These are phyloP conservation scores for Malaclemys terrapin DNA, from an alignment of 2,113 vertebrate species.

Conservation along the genomic window DNA sequence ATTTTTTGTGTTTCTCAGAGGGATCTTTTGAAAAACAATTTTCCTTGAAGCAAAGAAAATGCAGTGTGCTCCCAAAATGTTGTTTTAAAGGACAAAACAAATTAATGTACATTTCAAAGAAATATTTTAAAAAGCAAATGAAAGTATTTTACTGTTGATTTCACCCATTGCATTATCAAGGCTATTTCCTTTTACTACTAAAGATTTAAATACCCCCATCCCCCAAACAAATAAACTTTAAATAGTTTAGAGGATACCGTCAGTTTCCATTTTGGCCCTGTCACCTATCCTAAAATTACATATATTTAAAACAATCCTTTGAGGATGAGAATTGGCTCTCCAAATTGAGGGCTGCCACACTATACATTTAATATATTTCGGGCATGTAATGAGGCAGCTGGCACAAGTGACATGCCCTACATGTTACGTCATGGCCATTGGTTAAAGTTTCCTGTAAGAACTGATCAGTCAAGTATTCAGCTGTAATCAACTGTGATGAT, in stretches of 20 bases:
- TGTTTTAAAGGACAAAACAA: not conserved
- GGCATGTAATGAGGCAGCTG: slow-evolving; percentile 32
- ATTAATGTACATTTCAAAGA: not conserved
- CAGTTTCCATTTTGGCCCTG: not conserved
- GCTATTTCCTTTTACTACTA: slow-evolving; percentile 23
- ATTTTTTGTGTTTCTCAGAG: slow-evolving; percentile 61
- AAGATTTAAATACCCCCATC: not conserved
- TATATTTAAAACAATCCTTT: not conserved
- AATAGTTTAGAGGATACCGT: not conserved
- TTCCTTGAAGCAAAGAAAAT: slow-evolving; percentile 57
- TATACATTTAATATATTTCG: slow-evolving; percentile 19
- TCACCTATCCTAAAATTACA: not conserved
- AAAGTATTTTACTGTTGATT: not conserved
- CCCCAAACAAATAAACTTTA: slow-evolving; percentile 12
- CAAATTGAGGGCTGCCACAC: not conserved
- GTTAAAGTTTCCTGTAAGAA: slow-evolving; percentile 52
- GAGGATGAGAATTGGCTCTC: fast-evolving
- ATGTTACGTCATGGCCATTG: slow-evolving; percentile 12
- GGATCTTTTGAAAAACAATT: slow-evolving; percentile 44
- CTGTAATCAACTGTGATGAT: slow-evolving; percentile 21
- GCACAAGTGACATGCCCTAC: not conserved
- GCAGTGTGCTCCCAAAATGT: slow-evolving; percentile 22
- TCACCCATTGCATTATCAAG: not conserved
- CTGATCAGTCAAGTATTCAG: slow-evolving; percentile 25
- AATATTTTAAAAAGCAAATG: slow-evolving; percentile 29